These are phyloP conservation scores for Branchipolynoe longqiensis DNA, from an alignment of 2,888 invertebrate species.

Conservation along the genomic window DNA sequence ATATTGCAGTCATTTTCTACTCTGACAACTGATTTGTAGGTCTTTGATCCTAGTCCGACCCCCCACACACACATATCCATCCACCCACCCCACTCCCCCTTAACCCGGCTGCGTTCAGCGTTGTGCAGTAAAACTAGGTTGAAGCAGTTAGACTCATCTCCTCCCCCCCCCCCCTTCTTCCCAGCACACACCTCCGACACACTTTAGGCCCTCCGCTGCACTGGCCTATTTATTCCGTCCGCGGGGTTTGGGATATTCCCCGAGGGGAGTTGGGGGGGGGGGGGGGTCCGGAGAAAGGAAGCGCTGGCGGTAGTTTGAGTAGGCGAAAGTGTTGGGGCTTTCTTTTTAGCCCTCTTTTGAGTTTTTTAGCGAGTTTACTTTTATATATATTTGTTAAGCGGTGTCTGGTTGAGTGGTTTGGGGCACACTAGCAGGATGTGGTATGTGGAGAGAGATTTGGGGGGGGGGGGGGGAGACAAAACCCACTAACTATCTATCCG, in stretches of 20 bases:
- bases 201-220: background rate
- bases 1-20: slow-evolving; percentile 46
- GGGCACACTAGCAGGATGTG: background rate
- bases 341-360: background rate
- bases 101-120: background rate
- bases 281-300: too few species aligned
- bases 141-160: slow-evolving; percentile 7
- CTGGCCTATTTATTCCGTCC: slow-evolving; percentile 35
- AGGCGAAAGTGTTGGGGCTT: slow-evolving; percentile 31
- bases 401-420: too few species aligned
- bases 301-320: background rate
- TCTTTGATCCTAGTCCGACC: slow-evolving; percentile 33
- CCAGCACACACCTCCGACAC: too few species aligned
- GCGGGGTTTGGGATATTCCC: too few species aligned
- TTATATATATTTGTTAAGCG: background rate
- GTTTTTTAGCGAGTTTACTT: too few species aligned
- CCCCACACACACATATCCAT: background rate
- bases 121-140: slow-evolving; percentile 27
- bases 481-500: too few species aligned
- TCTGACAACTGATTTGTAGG: slow-evolving; percentile 42
- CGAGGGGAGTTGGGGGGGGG: background rate
- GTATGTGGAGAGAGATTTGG: background rate
- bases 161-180: too few species aligned
- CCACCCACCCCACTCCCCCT: background rate
- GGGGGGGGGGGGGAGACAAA: background rate